A percentile compares a stretch with the other conserved stretches of the same genome.
Conservation (phyloP, 2,113 vertebrate genomes). For the Microcebus tavaratra region DNA sequence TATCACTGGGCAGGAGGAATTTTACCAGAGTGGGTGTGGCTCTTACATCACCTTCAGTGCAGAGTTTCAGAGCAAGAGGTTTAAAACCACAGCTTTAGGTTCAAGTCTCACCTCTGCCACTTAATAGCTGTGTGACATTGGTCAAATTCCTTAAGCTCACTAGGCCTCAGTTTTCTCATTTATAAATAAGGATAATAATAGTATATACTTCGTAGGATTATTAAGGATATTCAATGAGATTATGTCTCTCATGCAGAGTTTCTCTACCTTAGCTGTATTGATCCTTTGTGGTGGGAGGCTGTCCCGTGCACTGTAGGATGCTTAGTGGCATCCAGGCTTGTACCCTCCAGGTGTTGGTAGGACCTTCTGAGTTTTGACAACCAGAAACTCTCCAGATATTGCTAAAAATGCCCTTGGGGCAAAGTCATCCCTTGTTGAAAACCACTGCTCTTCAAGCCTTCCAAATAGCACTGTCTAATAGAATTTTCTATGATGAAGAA, state of each 20-base stretch:
- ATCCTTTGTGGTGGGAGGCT: neutral
- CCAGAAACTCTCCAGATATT: neutral
- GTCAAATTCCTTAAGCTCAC: constrained; percentile 8
- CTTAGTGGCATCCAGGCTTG: neutral
- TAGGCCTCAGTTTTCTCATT: neutral
- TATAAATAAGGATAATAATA: neutral
- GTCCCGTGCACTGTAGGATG: neutral
- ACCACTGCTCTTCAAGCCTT: neutral
- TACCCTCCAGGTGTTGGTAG: neutral
- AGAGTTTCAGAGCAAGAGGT: constrained; percentile 4
- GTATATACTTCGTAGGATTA: neutral
- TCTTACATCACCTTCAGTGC: neutral
- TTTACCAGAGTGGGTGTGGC: neutral
- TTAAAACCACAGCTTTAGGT: neutral
- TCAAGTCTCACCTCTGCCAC: neutral
- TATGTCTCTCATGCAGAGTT: neutral
- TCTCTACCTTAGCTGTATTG: neutral
- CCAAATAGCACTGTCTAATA: neutral
- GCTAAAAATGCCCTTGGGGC: neutral
- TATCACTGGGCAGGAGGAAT: neutral
- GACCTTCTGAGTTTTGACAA: neutral
- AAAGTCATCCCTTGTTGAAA: neutral
- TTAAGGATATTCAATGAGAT: neutral
- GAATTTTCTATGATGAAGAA: neutral
- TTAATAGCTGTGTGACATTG: neutral